Evolutionary conservation across 2,113 vertebrate species (phyloP).

Genomic region (Carettochelys insculpta): DNA sequence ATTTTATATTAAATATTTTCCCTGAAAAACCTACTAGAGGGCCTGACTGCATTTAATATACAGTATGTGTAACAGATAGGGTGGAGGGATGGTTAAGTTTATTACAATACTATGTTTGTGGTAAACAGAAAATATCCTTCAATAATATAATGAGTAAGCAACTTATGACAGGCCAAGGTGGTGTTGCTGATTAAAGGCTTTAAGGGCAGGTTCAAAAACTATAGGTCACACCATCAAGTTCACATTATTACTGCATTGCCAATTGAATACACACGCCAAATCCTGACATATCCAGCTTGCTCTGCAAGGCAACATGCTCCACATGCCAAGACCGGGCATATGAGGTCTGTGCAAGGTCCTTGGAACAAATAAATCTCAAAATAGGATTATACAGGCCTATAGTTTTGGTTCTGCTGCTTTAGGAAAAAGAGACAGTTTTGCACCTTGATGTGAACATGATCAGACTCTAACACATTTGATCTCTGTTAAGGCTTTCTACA

Average conservation of each 20-base stretch:
- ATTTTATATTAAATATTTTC: background rate
- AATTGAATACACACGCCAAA: background rate
- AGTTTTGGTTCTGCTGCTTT: background rate
- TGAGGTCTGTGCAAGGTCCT: background rate
- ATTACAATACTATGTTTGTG: background rate
- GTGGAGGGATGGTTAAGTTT: background rate
- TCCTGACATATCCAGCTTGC: background rate
- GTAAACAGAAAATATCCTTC: background rate
- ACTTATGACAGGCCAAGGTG: background rate
- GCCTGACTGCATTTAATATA: background rate
- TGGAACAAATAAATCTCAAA: no score
- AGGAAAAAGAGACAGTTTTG: background rate
- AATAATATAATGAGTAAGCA: background rate
- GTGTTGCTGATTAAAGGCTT: background rate
- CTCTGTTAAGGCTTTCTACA: background rate
- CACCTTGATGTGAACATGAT: background rate
- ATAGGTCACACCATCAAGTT: background rate
- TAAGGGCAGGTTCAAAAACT: background rate
- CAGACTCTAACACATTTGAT: background rate
- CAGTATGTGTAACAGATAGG: background rate
- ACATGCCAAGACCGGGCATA: background rate
- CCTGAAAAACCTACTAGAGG: background rate
- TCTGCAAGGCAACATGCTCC: background rate
- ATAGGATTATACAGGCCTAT: background rate
- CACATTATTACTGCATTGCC: background rate